A percentile compares a stretch with the other conserved stretches of the same genome.
Evolutionary conservation across 2,888 invertebrate species (phyloP).

Genomic region (Melieria crassipennis): DNA sequence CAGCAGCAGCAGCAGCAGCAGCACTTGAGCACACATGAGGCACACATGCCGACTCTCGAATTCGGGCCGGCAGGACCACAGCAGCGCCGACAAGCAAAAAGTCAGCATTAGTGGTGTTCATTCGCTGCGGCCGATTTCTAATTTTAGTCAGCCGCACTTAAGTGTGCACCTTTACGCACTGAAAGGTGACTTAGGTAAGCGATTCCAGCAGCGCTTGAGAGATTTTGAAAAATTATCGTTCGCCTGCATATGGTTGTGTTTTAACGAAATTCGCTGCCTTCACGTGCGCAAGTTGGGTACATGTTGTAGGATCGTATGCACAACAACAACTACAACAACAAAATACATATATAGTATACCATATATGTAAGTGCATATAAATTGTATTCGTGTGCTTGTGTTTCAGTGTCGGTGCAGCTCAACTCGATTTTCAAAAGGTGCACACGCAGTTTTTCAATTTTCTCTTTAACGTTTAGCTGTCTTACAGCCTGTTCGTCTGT

Average conservation of each 20-base stretch:
- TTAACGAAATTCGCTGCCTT: too few species aligned
- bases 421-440: constrained; percentile 33
- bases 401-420: not conserved
- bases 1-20: too few species aligned
- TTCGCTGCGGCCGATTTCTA: not conserved
- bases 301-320: too few species aligned
- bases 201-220: not conserved
- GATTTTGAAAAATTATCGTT: too few species aligned
- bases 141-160: not conserved
- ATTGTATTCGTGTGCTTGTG: too few species aligned
- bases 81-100: too few species aligned
- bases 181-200: not conserved
- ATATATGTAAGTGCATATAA: too few species aligned
- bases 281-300: too few species aligned
- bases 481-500: not conserved
- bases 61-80: too few species aligned
- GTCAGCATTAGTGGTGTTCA: not conserved
- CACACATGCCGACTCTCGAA: not conserved
- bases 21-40: not conserved
- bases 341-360: too few species aligned
- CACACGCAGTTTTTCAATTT: constrained; percentile 32
- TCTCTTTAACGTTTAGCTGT: constrained; percentile 11
- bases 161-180: constrained; percentile 7
- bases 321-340: too few species aligned
- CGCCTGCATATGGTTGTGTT: too few species aligned